A percentile compares a stretch with the other conserved stretches of the same genome.
Evolutionary conservation across 2,113 vertebrate genomes (phyloP).

Genomic region (Rhynchomys soricoides): DNA sequence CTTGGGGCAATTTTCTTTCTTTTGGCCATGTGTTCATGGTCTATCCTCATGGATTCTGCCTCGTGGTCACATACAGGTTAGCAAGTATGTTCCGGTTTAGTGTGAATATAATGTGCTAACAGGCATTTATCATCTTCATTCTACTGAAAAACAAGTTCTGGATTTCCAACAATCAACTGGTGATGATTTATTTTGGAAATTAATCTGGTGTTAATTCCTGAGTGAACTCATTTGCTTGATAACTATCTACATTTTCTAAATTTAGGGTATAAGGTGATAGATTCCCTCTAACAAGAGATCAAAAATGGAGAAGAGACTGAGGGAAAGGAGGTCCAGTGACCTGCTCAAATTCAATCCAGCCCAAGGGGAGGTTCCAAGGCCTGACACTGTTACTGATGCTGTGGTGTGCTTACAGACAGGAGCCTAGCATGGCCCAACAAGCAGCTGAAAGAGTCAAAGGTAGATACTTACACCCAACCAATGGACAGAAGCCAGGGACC

Average conservation of each 20-base stretch:
- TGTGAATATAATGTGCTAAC: background rate
- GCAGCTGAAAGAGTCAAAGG: too few relatives aligned
- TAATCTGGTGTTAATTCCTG: background rate
- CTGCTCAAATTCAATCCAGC: too few relatives aligned
- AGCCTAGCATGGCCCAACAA: too few relatives aligned
- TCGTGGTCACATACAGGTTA: background rate
- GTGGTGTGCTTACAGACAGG: too few relatives aligned
- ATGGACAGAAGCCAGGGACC: too few relatives aligned
- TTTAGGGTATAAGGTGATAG: background rate
- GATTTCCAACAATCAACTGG: background rate
- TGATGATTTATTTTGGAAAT: background rate
- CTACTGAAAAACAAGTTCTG: background rate
- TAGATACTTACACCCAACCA: too few relatives aligned
- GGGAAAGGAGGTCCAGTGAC: too few relatives aligned
- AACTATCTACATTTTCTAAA: background rate
- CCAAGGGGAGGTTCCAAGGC: too few relatives aligned
- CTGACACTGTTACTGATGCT: too few relatives aligned
- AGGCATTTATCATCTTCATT: background rate
- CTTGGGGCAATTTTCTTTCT: too few relatives aligned
- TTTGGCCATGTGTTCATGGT: too few relatives aligned
- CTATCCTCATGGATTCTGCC: background rate
- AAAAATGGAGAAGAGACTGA: too few relatives aligned
- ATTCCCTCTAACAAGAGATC: background rate
- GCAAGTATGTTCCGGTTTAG: background rate
- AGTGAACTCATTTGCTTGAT: background rate